Evolutionary conservation across 2,888 invertebrate genomes (phyloP), one percentile per base, ranked within the genome.

Genomic region (Synanthedon tipuliformis): DNA sequence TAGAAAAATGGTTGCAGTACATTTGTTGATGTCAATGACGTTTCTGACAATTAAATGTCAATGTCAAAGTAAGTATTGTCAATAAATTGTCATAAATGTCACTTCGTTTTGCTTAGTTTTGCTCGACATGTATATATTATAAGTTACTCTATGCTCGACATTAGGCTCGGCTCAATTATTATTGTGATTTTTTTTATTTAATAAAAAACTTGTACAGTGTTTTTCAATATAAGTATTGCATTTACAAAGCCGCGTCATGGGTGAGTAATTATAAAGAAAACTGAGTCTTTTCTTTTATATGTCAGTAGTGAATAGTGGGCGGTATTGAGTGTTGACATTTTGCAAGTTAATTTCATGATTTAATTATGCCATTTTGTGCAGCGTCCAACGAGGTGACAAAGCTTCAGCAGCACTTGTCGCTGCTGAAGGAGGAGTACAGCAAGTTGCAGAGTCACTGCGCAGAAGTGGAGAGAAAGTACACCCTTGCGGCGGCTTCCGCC

Each of bases 351-450:
- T 1, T 52, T 12, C 53, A 55, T 66, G 63, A 71, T 56, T 62
- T 66, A 62, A 70, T 57, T 62, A 77, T 80, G 75, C 67, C 69
- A 61, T 63, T 71, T 73, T 77, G 66, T 78, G 59, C 71, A 89
- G 90, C 88, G 67, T 88, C 89, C 57, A 88, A 88, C 60, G 91
- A 91, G 76, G 89, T 89, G 63, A 87, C 89, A 56, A 92, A 92
- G 78, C 86, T 93, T 64, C 95, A 96, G 77, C 95, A 95, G 75
- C 97, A 97, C 75, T 87, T 98, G 59, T 81, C 92, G 54, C 89
- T 98, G 55, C 88, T 98, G 57, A 92, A 95, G 67, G 95, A 96
- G 63, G 96, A 98, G 79, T 97, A 97, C 80, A 93, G 95, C 7
- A 96, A 95, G 79, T 88, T 98, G 40, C 96, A 97, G 74, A 90